Conservation (phyloP, 1,140 invertebrate species). For the Zaprionus camerounensis region DNA sequence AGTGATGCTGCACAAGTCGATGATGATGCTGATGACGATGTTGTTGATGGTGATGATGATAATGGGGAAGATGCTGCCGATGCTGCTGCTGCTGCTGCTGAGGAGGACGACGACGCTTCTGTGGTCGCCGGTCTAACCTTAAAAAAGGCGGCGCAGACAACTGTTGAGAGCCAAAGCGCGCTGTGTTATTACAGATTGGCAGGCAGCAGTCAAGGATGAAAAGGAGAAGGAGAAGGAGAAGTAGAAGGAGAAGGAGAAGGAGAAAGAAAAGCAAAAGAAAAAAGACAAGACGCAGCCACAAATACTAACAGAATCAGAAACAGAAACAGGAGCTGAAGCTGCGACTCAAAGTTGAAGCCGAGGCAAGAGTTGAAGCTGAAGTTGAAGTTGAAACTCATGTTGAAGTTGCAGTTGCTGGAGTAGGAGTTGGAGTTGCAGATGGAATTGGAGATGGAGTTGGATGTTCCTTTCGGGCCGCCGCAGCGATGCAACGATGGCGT, state of each 20-base stretch:
- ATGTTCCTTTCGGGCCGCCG: constrained; percentile 18
- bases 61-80: constrained; percentile 47
- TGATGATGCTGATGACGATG: constrained; percentile 64
- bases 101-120: constrained; percentile 21
- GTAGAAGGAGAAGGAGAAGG: background rate
- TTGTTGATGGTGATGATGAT: constrained; percentile 35
- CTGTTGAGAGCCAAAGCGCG: constrained; percentile 68
- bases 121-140: constrained; percentile 43
- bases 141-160: constrained; percentile 62
- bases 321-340: constrained; percentile 21
- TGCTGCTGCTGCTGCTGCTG: background rate
- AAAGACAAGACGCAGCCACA: background rate
- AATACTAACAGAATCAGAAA: background rate
- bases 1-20: constrained; percentile 80
- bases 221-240: background rate
- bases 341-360: constrained; percentile 24
- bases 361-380: constrained; percentile 14
- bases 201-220: background rate
- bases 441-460: constrained; percentile 1
- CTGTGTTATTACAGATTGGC: constrained; percentile 9
- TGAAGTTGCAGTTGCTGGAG: background rate
- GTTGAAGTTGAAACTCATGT: constrained; percentile 13
- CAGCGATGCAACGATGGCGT: background rate
- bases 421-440: background rate
- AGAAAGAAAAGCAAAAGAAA: background rate